Evolutionary conservation across 2,113 vertebrate genomes (phyloP), one percentile per base, ranked within the genome.

Genomic region (Gorilla gorilla): DNA sequence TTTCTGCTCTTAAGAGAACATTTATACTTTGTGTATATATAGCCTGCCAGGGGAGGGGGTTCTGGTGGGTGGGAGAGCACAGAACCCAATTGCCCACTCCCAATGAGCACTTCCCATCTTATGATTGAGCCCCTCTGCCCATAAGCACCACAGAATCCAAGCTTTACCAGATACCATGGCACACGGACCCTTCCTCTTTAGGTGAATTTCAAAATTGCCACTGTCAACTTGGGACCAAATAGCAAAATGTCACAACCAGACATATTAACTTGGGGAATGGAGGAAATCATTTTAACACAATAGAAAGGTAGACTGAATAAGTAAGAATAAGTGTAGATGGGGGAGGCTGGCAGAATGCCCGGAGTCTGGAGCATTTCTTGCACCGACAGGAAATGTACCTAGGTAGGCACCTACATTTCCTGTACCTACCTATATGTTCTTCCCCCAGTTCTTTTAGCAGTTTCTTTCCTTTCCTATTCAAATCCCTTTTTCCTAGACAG

Each of bases 401-500:
- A 57, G 20, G 20, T 57, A 3, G 55, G 55, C 22, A 57, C 55
- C 20, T 57, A 57, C 55, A 57, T 57, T 22, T 57, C 55, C 22
- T 57, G 22, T 57, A 22, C 55, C 55, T 57, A 22, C 55, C 20
- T 57, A 8, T 57, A 57, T 18, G 7, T 43, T 83, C 30, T 85
- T 66, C 25, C 66, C 25, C 84, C 45, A 13, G 27, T 27, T 96
- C 48, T 93, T 98, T 93, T 92, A 25, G 14, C 79, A 20, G 8
- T 61, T 50, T 97, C 89, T 92, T 86, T 93, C 40, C 90, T 89
- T 93, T 97, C 70, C 35, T 48, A 61, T 87, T 95, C 89, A 30
- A 8, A 4, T 22, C 92, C 68, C 43, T 86, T 92, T 89, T 87
- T 68, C 23, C 35, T 0, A 16, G 92, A 93, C 8, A 70, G 83